A percentile compares a stretch with the other conserved stretches of the same genome.
These are phyloP conservation scores for Tor tambroides DNA, from an alignment of 2,113 vertebrate species.

Conservation along the genomic window DNA sequence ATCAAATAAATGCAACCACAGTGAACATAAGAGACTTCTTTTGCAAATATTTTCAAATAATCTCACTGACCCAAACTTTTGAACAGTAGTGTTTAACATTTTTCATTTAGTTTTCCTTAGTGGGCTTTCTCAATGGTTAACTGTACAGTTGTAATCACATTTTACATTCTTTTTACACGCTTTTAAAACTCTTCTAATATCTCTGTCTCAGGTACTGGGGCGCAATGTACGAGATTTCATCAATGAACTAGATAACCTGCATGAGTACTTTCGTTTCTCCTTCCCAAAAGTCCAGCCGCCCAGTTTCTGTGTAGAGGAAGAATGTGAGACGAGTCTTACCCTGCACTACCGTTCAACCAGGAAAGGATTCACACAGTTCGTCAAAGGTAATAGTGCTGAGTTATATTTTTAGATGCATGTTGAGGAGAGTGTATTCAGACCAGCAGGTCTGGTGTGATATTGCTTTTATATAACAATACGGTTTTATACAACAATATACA, in stretches of 20 bases:
- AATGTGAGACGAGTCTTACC: constrained; percentile 76
- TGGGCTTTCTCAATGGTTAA: neutral
- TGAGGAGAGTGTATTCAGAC: neutral
- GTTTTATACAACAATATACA: neutral
- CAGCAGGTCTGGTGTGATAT: neutral
- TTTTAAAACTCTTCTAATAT: neutral
- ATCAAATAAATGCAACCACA: neutral
- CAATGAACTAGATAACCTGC: constrained; percentile 78
- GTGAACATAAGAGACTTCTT: neutral
- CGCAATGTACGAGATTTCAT: constrained; percentile 79
- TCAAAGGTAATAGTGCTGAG: constrained; percentile 70
- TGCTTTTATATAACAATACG: neutral
- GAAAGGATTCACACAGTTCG: constrained; percentile 79
- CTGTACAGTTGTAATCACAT: neutral
- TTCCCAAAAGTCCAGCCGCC: constrained; percentile 80
- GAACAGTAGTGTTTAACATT: neutral
- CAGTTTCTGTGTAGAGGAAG: constrained; percentile 78
- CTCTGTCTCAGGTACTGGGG: constrained; percentile 67
- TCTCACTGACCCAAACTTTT: neutral
- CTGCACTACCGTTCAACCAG: constrained; percentile 76
- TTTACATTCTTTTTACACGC: neutral
- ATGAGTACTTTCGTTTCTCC: constrained; percentile 79
- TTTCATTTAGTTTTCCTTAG: neutral
- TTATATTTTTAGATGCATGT: neutral
- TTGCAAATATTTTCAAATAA: neutral